Percentiles rank a stretch among this genome's conserved stretches.
Evolutionary conservation across 2,888 invertebrate genomes (phyloP).

Genomic region (Lycaena phlaeas): DNA sequence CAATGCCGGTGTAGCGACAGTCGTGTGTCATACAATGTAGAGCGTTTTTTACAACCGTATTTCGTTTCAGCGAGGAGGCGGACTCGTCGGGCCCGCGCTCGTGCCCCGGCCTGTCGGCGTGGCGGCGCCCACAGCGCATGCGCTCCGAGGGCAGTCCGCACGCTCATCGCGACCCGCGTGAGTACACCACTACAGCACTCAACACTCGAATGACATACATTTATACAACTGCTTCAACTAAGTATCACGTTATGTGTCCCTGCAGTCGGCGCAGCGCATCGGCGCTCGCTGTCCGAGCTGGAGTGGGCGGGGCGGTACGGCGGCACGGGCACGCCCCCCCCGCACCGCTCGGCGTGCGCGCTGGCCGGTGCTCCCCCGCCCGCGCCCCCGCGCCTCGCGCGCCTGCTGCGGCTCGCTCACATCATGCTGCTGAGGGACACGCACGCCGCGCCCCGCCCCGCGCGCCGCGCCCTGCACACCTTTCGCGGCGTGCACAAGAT

Average conservation of each 20-base stretch:
- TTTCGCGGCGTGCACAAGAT: conserved; percentile 88
- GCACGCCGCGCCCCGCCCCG: conserved; percentile 78
- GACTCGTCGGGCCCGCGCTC: conserved; percentile 58
- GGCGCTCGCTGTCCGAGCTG: conserved; percentile 82
- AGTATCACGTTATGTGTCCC: neutral
- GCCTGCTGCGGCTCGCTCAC: conserved; percentile 82
- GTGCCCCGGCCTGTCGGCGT: conserved; percentile 52
- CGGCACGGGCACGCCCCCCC: conserved; percentile 33
- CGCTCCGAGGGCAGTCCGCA: conserved; percentile 44
- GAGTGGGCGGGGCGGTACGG: conserved; percentile 74
- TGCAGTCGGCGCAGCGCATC: conserved; percentile 68
- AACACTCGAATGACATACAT: neutral
- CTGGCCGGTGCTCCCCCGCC: conserved; percentile 24
- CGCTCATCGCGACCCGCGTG: conserved; percentile 32
- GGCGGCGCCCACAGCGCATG: conserved; percentile 48
- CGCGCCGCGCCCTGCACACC: conserved; percentile 81
- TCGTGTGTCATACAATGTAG: too few relatives aligned
- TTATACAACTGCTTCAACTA: neutral
- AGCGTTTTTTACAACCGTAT: neutral
- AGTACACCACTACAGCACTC: conserved; percentile 17
- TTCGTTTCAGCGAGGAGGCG: conserved; percentile 41
- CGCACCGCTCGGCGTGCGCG: conserved; percentile 28
- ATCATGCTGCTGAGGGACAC: conserved; percentile 89
- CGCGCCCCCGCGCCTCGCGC: conserved; percentile 46
- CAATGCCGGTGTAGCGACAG: neutral